Base-by-base conservation (phyloP, 2,888 invertebrate genomes). In the Subacronicta megacephala region DNA sequence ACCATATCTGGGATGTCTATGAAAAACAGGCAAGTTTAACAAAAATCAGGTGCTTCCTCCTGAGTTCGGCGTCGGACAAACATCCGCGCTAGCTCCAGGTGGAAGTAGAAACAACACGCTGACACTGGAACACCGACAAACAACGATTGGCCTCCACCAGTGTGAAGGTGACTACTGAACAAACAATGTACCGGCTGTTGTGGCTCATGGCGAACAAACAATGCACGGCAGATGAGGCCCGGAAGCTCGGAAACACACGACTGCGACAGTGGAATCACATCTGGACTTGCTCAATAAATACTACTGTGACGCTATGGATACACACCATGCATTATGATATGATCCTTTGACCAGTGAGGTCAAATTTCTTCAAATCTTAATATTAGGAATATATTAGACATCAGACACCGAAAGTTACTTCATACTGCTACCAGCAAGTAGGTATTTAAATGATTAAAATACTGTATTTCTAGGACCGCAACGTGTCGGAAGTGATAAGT, bases 401-500 rank as follows among this genome's bases (percentile, higher is more conserved):
- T n/a, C n/a, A n/a, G n/a, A n/a, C n/a, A n/a, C n/a, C n/a, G n/a
- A n/a, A n/a, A n/a, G n/a, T n/a, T n/a, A n/a, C n/a, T n/a, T n/a
- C n/a, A n/a, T n/a, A n/a, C n/a, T n/a, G n/a, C n/a, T n/a, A n/a
- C n/a, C n/a, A n/a, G n/a, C n/a, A 23, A 46, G 47, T 29, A 37
- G 26, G 26, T 29, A 31, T 55, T 55, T 13, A 23, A 17, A 38
- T 23, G 1, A 20, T 6, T 23, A 23, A 23, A 7, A 23, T 23
- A 9, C 23, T 26, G 10, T 26, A 26, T 26, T 26, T 12, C 29
- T 61, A 16, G 33, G 31, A 13, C 31, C 37, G 26, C 38, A 18
- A 36, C 23, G 23, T 57, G 40, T 51, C 66, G 46, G 17, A 33
- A 31, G 12, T 12, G 46, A 65, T 59, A 65, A 51, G 38, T 31